Percentiles rank a stretch among this genome's conserved stretches.
Conservation (phyloP, 2,113 vertebrate species). For the Arizona elegans region DNA sequence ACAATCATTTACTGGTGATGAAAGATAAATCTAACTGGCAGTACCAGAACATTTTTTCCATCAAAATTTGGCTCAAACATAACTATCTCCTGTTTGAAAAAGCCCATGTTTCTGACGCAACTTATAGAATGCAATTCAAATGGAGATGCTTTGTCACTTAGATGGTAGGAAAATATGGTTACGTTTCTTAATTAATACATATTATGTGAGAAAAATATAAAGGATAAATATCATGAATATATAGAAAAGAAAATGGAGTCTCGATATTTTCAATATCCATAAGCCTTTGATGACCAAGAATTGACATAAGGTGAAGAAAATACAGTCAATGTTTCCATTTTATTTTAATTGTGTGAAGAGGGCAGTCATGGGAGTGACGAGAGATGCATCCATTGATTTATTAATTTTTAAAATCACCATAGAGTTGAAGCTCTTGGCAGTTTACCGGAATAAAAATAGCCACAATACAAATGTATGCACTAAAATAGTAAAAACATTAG, state of each 20-base stretch:
- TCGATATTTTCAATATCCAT: neutral
- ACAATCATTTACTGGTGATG: slow-evolving; percentile 45
- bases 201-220: neutral
- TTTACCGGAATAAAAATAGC: neutral
- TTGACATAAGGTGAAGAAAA: neutral
- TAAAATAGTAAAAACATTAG: neutral
- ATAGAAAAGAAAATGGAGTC: neutral
- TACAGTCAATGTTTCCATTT: neutral
- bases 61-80: slow-evolving; percentile 26
- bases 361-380: neutral
- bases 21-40: slow-evolving; percentile 28
- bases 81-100: slow-evolving; percentile 19
- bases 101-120: slow-evolving; percentile 14
- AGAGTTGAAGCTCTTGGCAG: neutral
- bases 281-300: neutral
- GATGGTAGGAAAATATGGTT: neutral
- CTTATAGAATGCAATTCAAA: neutral
- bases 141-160: neutral
- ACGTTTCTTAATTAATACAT: neutral
- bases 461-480: neutral
- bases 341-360: neutral
- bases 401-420: neutral
- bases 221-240: neutral
- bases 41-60: neutral
- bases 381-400: neutral